Evolutionary conservation across 2,888 invertebrate species (phyloP).

Genomic region (Drosophila phalerata): DNA sequence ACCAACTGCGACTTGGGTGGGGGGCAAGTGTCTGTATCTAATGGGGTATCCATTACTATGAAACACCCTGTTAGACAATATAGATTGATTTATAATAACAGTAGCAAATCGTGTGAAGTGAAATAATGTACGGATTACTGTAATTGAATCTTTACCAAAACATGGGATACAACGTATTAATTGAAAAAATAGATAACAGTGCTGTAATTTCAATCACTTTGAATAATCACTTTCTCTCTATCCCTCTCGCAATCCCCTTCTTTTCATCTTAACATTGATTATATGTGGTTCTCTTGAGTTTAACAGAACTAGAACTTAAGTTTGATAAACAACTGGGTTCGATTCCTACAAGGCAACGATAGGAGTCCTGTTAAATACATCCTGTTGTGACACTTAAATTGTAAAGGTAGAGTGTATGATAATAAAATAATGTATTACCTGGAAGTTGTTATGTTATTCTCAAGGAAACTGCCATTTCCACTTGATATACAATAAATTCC

Average conservation of each 20-base stretch:
- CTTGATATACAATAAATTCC: not conserved
- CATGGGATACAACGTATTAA: too few species aligned
- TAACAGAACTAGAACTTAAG: too few species aligned
- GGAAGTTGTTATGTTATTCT: not conserved
- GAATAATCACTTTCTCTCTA: not conserved
- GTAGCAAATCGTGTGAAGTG: conserved; percentile 2
- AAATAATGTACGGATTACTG: not conserved
- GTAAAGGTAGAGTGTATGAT: too few species aligned
- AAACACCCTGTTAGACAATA: conserved; percentile 17
- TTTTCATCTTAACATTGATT: too few species aligned
- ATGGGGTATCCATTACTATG: conserved; percentile 34
- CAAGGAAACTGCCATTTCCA: not conserved
- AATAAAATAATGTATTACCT: too few species aligned
- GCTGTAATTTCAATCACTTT: not conserved
- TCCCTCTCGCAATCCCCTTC: not conserved
- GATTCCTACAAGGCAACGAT: too few species aligned
- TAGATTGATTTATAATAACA: conserved; percentile 8
- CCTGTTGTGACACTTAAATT: too few species aligned
- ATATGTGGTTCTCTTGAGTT: too few species aligned
- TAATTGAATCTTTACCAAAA: not conserved
- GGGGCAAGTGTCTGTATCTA: conserved; percentile 26
- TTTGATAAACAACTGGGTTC: too few species aligned
- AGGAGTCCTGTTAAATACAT: too few species aligned
- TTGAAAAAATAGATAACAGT: not conserved
- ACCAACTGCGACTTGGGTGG: conserved; percentile 20